Conservation (phyloP, 2,113 vertebrate species). For the Psettodes erumei region DNA sequence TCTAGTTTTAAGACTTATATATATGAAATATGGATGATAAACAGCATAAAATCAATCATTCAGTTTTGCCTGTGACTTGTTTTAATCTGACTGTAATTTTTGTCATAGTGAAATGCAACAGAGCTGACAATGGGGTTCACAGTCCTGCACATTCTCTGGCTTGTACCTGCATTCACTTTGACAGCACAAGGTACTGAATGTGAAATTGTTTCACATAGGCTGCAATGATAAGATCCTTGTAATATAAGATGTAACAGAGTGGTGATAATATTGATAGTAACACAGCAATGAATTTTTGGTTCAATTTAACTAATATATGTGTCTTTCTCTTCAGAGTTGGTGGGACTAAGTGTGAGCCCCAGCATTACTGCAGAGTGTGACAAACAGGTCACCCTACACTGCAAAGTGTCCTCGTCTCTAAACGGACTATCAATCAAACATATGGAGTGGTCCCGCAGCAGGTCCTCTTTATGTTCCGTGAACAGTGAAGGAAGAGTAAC, state of each 20-base stretch:
- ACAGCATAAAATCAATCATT: background rate
- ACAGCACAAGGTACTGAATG: constrained; percentile 68
- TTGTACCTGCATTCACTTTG: constrained; percentile 29
- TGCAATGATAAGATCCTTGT: background rate
- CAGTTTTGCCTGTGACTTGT: background rate
- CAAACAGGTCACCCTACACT: constrained; percentile 49
- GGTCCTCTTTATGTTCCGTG: constrained; percentile 43
- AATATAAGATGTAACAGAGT: background rate
- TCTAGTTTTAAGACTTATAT: background rate
- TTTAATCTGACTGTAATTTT: background rate
- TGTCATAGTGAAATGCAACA: constrained; percentile 38
- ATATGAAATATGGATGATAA: background rate
- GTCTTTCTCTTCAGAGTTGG: constrained; percentile 47
- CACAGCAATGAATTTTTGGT: background rate
- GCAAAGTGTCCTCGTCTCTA: constrained; percentile 14
- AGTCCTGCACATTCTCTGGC: constrained; percentile 14
- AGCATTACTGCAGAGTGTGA: constrained; percentile 45
- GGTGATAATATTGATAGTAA: background rate
- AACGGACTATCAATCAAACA: constrained; percentile 42
- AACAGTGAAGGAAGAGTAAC: background rate
- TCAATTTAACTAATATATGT: background rate
- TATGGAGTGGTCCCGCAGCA: constrained; percentile 60
- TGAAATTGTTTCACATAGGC: background rate
- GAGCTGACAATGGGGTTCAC: constrained; percentile 45
- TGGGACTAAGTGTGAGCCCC: constrained; percentile 24